These are phyloP conservation scores for Drosophila ambigua DNA, from an alignment of 1,140 invertebrate species.

Conservation along the genomic window DNA sequence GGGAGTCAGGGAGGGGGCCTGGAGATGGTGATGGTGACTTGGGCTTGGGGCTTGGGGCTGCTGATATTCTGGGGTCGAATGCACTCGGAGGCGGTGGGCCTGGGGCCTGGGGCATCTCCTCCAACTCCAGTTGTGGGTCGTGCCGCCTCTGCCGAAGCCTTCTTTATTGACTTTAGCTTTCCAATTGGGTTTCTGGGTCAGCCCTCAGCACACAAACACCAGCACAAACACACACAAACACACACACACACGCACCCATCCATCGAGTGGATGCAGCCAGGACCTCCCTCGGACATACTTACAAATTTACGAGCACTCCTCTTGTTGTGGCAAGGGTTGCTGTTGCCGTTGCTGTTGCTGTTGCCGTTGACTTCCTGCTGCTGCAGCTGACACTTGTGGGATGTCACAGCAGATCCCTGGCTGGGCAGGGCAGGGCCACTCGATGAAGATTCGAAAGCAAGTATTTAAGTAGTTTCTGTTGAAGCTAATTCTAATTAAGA, in stretches of 20 bases:
- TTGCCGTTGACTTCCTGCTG: slow-evolving; percentile 2
- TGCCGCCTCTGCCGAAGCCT: slow-evolving; percentile 49
- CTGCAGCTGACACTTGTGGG: slow-evolving; percentile 53
- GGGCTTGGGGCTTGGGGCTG: too few relatives aligned
- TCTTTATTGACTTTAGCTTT: slow-evolving; percentile 74
- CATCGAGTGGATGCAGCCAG: slow-evolving; percentile 33
- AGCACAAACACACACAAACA: slow-evolving; percentile 20
- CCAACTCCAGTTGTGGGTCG: slow-evolving; percentile 45
- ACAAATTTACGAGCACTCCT: slow-evolving; percentile 20
- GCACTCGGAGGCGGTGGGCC: slow-evolving; percentile 40
- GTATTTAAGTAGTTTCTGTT: too few relatives aligned
- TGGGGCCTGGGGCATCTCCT: slow-evolving; percentile 39
- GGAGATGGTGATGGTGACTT: neutral
- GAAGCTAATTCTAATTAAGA: too few relatives aligned
- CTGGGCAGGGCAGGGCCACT: too few relatives aligned
- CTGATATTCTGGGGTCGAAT: slow-evolving; percentile 30
- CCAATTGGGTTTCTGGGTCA: slow-evolving; percentile 79
- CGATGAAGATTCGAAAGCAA: neutral
- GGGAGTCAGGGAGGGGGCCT: too few relatives aligned
- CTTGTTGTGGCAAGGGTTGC: slow-evolving; percentile 1
- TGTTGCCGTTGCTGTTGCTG: too few relatives aligned
- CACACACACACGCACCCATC: slow-evolving; percentile 18
- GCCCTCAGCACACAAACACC: slow-evolving; percentile 29
- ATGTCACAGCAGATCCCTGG: slow-evolving; percentile 28
- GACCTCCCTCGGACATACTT: slow-evolving; percentile 18